Evolutionary conservation across 2,113 vertebrate genomes (phyloP).

Genomic region (Delphinapterus leucas): DNA sequence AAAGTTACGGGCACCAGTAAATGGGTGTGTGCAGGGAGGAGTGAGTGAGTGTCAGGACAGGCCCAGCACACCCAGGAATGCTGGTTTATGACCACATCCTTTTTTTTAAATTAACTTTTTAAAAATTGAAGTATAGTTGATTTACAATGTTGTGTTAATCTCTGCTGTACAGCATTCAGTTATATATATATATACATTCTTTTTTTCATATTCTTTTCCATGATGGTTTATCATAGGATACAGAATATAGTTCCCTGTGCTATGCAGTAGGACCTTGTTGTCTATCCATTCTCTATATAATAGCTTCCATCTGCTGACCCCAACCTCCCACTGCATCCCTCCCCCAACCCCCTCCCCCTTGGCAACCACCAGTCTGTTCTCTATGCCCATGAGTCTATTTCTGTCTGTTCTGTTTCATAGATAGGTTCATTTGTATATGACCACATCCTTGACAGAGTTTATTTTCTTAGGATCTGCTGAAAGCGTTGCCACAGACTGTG

Average conservation of each 20-base stretch:
- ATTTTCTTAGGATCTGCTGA: not conserved
- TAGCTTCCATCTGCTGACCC: no score
- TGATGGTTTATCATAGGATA: no score
- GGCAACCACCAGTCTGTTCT: no score
- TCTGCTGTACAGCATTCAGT: not conserved
- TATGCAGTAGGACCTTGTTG: no score
- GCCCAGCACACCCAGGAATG: not conserved
- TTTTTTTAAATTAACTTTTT: not conserved
- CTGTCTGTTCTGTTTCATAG: no score
- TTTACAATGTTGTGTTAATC: not conserved
- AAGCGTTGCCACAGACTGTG: accelerated
- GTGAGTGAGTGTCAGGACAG: not conserved
- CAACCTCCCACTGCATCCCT: no score
- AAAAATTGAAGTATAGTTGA: not conserved
- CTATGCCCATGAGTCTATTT: no score
- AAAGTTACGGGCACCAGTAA: not conserved
- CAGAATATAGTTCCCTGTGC: no score
- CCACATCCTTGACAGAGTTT: not conserved
- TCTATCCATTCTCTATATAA: no score
- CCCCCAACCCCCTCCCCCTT: no score
- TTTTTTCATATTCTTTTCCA: not conserved
- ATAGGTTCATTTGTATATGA: no score
- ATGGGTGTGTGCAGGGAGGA: not conserved
- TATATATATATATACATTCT: not conserved
- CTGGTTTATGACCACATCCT: not conserved